Conservation (phyloP, 2,113 vertebrate species). For the Istiophorus platypterus region DNA sequence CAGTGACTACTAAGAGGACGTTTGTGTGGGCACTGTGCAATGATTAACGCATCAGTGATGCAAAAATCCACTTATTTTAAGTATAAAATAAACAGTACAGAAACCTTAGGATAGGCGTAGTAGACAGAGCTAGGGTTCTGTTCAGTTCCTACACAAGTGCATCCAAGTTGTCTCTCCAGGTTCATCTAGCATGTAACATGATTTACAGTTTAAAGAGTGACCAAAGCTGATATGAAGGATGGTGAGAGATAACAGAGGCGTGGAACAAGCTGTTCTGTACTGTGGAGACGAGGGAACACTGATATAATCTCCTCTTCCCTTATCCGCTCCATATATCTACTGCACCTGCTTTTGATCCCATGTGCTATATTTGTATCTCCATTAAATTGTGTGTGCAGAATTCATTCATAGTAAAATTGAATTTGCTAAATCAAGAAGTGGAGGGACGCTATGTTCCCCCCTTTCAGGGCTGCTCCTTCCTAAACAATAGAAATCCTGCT, state of each 20-base stretch:
- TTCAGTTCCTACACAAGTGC: not conserved
- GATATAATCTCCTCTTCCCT: slow-evolving; percentile 50
- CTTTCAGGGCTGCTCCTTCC: slow-evolving; percentile 9
- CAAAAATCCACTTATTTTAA: not conserved
- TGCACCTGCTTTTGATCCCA: slow-evolving; percentile 48
- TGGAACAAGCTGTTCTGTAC: slow-evolving; percentile 51
- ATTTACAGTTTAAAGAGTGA: slow-evolving; percentile 52
- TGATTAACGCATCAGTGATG: not conserved
- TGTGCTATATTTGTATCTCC: slow-evolving; percentile 43
- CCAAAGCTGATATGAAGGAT: slow-evolving; percentile 51
- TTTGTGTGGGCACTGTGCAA: slow-evolving; percentile 7
- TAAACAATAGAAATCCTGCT: slow-evolving; percentile 2
- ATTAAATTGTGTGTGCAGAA: slow-evolving; percentile 30
- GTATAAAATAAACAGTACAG: not conserved
- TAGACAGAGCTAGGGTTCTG: not conserved
- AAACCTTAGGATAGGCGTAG: not conserved
- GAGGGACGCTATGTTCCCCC: not conserved
- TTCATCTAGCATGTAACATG: slow-evolving; percentile 37
- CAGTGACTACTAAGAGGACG: not conserved
- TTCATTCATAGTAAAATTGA: slow-evolving; percentile 27
- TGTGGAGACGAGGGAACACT: slow-evolving; percentile 20
- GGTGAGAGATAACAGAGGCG: slow-evolving; percentile 57
- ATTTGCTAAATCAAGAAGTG: slow-evolving; percentile 21
- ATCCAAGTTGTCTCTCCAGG: slow-evolving; percentile 6
- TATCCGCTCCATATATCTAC: slow-evolving; percentile 46